These are phyloP conservation scores for Icerya purchasi DNA, from an alignment of 2,888 invertebrate genomes.

Conservation along the genomic window DNA sequence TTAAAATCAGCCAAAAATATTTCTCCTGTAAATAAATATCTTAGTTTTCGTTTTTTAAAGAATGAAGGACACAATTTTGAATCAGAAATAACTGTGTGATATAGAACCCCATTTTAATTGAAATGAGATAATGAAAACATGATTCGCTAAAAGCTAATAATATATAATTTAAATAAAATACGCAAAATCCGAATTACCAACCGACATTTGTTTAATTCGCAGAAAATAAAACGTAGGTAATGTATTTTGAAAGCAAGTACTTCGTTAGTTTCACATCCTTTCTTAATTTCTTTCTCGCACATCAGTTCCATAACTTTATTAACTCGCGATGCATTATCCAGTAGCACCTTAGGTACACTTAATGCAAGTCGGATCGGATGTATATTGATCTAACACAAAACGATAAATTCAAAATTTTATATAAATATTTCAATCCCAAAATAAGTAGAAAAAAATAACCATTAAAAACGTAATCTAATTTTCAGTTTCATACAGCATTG, in stretches of 20 bases:
- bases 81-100: too few relatives aligned
- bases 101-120: too few relatives aligned
- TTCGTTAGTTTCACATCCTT: slow-evolving; percentile 64
- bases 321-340: slow-evolving; percentile 46
- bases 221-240: slow-evolving; percentile 52
- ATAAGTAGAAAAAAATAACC: not conserved
- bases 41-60: too few relatives aligned
- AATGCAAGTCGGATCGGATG: slow-evolving; percentile 64
- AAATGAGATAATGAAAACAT: too few relatives aligned
- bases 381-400: slow-evolving; percentile 42
- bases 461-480: too few relatives aligned
- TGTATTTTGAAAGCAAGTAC: slow-evolving; percentile 78
- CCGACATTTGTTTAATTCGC: slow-evolving; percentile 29
- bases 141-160: too few relatives aligned
- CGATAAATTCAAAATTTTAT: slow-evolving; percentile 2
- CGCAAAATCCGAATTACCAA: too few relatives aligned
- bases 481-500: too few relatives aligned
- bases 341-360: slow-evolving; percentile 49
- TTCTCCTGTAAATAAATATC: too few relatives aligned
- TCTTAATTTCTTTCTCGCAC: slow-evolving; percentile 68
- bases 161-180: too few relatives aligned
- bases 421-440: not conserved
- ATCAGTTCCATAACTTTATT: slow-evolving; percentile 59
- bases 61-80: too few relatives aligned
- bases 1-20: too few relatives aligned